phyloP scores from a whole-genome alignment of 1,140 invertebrate species.

The Gonatopus flavifemur region DNA sequence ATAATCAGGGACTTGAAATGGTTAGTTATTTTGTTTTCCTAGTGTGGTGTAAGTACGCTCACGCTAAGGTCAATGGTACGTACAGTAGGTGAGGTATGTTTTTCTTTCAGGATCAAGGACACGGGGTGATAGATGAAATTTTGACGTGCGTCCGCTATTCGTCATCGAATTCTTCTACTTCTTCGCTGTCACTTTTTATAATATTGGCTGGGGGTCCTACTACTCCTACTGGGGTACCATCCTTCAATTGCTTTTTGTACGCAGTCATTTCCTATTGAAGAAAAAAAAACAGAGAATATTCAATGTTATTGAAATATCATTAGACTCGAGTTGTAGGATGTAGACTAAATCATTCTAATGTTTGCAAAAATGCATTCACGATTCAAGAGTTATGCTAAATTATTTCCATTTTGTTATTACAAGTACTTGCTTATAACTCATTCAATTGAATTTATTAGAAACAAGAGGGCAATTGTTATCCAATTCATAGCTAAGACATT shows the following conservation, averaged over 20 bases:
- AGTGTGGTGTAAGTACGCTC: constrained; percentile 57
- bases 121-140: constrained; percentile 56
- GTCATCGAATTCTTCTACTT: constrained; percentile 58
- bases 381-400: too few relatives aligned
- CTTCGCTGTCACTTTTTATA: constrained; percentile 60
- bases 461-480: too few relatives aligned
- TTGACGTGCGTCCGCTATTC: constrained; percentile 55
- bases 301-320: too few relatives aligned
- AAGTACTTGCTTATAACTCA: too few relatives aligned
- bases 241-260: constrained; percentile 75
- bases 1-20: constrained; percentile 50
- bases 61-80: constrained; percentile 60
- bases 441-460: too few relatives aligned
- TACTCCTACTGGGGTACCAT: constrained; percentile 53
- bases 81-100: constrained; percentile 60
- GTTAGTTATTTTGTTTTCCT: constrained; percentile 57
- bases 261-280: constrained; percentile 65
- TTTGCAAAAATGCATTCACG: too few relatives aligned
- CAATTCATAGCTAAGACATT: too few relatives aligned
- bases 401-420: too few relatives aligned
- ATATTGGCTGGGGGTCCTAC: constrained; percentile 56
- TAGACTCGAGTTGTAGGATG: too few relatives aligned
- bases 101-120: constrained; percentile 57
- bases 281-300: too few relatives aligned
- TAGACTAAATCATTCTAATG: too few relatives aligned